Conservation (phyloP, 2,113 vertebrate species). For the Amblyornis subalaris region DNA sequence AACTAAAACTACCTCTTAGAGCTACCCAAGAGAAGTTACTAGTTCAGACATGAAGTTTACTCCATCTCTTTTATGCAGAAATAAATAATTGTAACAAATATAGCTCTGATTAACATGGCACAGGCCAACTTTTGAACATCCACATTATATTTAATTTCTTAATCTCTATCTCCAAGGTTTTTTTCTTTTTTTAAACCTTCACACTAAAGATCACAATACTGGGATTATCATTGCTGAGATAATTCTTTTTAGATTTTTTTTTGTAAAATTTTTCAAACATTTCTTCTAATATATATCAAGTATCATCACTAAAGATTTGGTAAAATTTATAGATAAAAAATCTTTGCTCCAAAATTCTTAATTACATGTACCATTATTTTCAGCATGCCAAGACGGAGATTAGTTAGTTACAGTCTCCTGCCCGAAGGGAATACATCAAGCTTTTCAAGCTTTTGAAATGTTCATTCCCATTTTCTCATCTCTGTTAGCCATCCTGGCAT, state of each 20-base stretch:
- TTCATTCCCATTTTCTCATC: not conserved
- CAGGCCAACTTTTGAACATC: not conserved
- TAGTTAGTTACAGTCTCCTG: not conserved
- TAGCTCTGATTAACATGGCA: not conserved
- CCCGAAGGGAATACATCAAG: not conserved
- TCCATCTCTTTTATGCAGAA: not conserved
- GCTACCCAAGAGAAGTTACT: not conserved
- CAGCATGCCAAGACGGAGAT: rapidly evolving
- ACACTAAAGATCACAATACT: not conserved
- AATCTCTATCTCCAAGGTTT: not conserved
- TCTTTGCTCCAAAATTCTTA: not conserved
- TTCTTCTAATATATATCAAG: not conserved
- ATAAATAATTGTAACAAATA: not conserved
- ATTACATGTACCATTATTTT: not conserved
- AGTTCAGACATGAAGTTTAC: not conserved
- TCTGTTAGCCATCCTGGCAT: not conserved
- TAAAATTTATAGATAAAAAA: not conserved
- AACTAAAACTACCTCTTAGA: not conserved
- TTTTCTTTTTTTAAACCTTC: not conserved
- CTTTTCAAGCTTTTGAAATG: not conserved
- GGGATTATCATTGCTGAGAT: not conserved
- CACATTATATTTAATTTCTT: not conserved
- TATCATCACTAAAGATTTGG: not conserved
- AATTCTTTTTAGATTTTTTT: not conserved
- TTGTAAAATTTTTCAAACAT: not conserved